Percentiles rank a stretch among this genome's conserved stretches.
Evolutionary conservation across 2,113 vertebrate genomes (phyloP).

Genomic region (Glaucomys volans): DNA sequence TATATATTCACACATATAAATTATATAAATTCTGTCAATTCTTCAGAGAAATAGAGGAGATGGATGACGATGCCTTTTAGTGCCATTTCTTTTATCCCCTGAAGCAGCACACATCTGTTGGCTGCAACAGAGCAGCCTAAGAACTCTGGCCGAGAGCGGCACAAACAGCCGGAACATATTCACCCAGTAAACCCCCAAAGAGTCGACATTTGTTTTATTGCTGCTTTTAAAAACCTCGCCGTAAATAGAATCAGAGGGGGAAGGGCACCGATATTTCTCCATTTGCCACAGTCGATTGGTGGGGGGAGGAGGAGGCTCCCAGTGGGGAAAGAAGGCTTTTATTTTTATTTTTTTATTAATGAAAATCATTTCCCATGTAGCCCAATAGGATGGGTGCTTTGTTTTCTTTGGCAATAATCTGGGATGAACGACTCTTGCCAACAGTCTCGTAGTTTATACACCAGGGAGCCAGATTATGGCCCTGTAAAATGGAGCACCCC

Average conservation of each 20-base stretch:
- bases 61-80: conserved; percentile 72
- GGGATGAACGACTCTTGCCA: conserved; percentile 88
- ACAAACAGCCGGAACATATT: conserved; percentile 76
- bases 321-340: conserved; percentile 80
- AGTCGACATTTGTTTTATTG: conserved; percentile 81
- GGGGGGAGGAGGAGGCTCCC: conserved; percentile 63
- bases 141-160: conserved; percentile 75
- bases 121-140: conserved; percentile 68
- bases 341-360: conserved; percentile 89
- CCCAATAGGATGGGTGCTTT: conserved; percentile 86
- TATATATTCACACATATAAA: background rate
- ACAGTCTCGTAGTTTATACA: conserved; percentile 87
- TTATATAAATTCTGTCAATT: conserved; percentile 67
- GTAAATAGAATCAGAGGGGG: conserved; percentile 76
- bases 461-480: conserved; percentile 89
- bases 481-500: conserved; percentile 90
- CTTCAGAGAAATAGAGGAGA: conserved; percentile 72
- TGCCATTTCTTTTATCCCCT: conserved; percentile 78
- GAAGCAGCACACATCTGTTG: conserved; percentile 82
- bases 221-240: conserved; percentile 81
- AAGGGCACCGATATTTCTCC: conserved; percentile 73
- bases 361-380: conserved; percentile 83
- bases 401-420: conserved; percentile 87
- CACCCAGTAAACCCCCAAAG: conserved; percentile 80
- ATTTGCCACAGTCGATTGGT: conserved; percentile 79